Evolutionary conservation across 2,113 vertebrate genomes (phyloP), one percentile per base, ranked within the genome.

Genomic region (Herpailurus yagouaroundi): DNA sequence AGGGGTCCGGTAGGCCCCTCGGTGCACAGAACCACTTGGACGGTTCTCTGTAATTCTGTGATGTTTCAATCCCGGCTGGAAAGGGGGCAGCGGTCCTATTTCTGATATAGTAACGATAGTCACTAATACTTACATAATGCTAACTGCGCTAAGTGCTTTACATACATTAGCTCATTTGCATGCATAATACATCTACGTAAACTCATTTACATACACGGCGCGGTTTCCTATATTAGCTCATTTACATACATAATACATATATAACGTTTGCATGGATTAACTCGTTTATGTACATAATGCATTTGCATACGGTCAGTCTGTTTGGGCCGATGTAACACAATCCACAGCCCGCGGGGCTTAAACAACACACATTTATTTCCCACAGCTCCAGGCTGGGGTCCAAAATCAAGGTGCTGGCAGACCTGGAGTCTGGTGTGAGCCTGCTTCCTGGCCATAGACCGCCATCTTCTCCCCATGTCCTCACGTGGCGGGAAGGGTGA

Each of bases 401-500:
- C 74, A 12, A 45, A 31, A 63, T 9, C 29, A n/a, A 33, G 76
- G 31, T 3, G 55, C 55, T 4, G 18, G 83, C 41, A n/a, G 64
- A 8, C 21, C 14, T 3, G 15, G 14, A 5, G 52, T 92, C 64
- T 71, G 25, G 14, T 33, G 66, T 29, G 7, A 9, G 15, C 68
- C 86, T 36, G 2, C 48, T 71, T 80, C 38, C 23, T 2, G 33
- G 25, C 23, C 15, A 1, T 3, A 55, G 41, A 23, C 4, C 0
- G 31, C 41, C 16, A 1, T 4, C n/a, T 45, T 52, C 2, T 41
- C 0, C 0, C 74, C 33, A 14, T 33, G 82, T 80, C 64, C 52
- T 21, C 83, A 31, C 5, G 1, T 50, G 50, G 64, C 15, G 2
- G 74, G 48, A n/a, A 23, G 41, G 0, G 2, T 2, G 3, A 63